phyloP scores from a whole-genome alignment of 2,797 vertebrate genomes.

The Gallinago stenura region DNA sequence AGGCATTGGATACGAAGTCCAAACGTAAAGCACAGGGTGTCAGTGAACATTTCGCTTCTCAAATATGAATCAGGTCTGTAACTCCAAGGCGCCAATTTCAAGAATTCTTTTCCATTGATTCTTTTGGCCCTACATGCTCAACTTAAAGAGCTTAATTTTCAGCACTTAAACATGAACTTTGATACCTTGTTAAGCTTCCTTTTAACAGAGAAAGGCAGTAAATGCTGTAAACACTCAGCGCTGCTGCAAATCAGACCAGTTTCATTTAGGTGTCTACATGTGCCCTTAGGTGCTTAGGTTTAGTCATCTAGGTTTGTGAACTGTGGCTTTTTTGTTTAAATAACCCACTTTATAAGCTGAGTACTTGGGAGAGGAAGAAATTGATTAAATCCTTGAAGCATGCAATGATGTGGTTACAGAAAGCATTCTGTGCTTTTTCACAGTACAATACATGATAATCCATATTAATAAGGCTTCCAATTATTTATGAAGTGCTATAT shows the following conservation, averaged over 20 bases:
- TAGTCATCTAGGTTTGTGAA: background rate
- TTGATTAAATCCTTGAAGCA: slow-evolving; percentile 72
- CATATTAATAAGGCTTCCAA: slow-evolving; percentile 69
- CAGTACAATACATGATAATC: slow-evolving; percentile 53
- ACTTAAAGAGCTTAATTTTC: background rate
- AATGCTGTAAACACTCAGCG: background rate
- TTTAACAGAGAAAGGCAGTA: background rate
- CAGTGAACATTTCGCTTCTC: background rate
- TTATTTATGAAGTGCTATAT: slow-evolving; percentile 74
- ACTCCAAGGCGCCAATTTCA: background rate
- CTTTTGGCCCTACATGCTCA: background rate
- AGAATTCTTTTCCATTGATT: background rate
- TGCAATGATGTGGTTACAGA: slow-evolving; percentile 61
- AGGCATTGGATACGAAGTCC: background rate
- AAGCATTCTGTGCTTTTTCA: slow-evolving; percentile 60
- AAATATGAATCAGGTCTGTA: background rate
- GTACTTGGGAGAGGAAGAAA: slow-evolving; percentile 60
- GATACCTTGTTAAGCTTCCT: background rate
- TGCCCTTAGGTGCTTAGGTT: background rate
- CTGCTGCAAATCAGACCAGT: background rate
- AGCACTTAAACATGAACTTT: background rate
- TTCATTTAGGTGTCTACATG: slow-evolving; percentile 13
- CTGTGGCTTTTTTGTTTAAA: slow-evolving; percentile 44
- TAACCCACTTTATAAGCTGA: slow-evolving; percentile 37
- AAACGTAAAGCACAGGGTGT: background rate